A percentile compares a stretch with the other conserved stretches of the same genome.
phyloP scores from a whole-genome alignment of 2,113 vertebrate species.

The Apodemus speciosus region DNA sequence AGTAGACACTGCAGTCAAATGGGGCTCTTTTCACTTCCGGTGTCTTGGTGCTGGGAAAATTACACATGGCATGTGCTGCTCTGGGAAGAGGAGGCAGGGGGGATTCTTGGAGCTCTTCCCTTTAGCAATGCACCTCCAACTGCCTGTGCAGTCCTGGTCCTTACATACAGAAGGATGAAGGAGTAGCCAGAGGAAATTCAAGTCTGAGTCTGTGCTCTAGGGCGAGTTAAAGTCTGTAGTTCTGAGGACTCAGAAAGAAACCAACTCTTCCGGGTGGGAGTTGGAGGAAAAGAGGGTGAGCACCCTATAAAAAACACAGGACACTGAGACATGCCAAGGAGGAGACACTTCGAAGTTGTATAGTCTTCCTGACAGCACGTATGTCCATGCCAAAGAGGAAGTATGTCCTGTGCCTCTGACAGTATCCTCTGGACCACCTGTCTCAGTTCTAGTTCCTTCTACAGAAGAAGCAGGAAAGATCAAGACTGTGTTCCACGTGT shows the following conservation, averaged over 20 bases:
- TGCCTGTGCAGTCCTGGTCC: background rate
- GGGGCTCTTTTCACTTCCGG: slow-evolving; percentile 36
- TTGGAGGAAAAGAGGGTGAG: background rate
- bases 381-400: background rate
- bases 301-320: background rate
- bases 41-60: slow-evolving; percentile 46
- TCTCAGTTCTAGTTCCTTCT: slow-evolving; percentile 11
- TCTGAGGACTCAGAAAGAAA: background rate
- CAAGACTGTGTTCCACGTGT: background rate
- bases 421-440: background rate
- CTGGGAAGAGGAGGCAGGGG: background rate
- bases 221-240: background rate
- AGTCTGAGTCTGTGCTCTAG: background rate
- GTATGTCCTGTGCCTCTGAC: background rate
- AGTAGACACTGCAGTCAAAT: slow-evolving; percentile 45
- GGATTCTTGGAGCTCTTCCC: background rate
- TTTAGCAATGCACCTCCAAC: background rate
- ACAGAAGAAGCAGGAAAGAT: slow-evolving; percentile 2
- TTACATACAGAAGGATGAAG: background rate
- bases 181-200: background rate
- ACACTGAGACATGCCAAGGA: background rate
- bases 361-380: background rate
- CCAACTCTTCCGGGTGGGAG: fast-evolving
- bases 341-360: background rate
- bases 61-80: background rate